Base-by-base conservation (phyloP, 2,888 invertebrate genomes). In the Cataglyphis livida region DNA sequence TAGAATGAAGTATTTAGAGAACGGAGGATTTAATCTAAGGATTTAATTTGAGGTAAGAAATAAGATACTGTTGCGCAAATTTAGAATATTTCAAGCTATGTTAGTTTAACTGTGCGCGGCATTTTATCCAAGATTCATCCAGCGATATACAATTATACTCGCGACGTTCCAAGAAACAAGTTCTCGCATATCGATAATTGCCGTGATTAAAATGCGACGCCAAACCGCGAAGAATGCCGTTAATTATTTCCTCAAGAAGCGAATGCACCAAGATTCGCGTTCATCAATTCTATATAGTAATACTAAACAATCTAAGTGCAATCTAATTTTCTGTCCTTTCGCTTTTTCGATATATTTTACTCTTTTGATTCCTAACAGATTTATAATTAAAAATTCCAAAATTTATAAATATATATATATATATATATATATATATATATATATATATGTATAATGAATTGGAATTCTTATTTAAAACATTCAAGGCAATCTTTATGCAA, bases 131-230 rank as follows among this genome's bases (percentile, higher is more conserved):
- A 28, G 48, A 59, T 78, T 44, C 61, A 79, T 76, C 32, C 32
- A 25, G 48, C 62, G 62, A 32, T n/a, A 51, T 51, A 62, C 81
- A 64, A 76, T 81, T 79, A 70, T 28, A 15, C 51, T 66, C 65
- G 81, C 74, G 85, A 83, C 73, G 83, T 84, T 87, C 87, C 61
- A 10, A 61, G 89, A 88, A 88, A 81, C 89, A 73, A 75, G 86
- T 86, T 88, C 88, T 59, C 84, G 78, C 28, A 41, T 74, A 62
- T 65, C 88, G 82, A 84, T 87, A 81, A 87, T 64, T 32, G 57
- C 59, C 41, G 57, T 32, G 25, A 70, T 70, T 78, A 78, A 68
- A 15, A 57, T 28, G 28, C 71, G 59, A 70, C 15, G 54, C 71
- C 71, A 70, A 78, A 78, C 70, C 78, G 12, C 78, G 21, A 78